Base-by-base conservation (phyloP, 2,888 invertebrate species). In the Omphaloscelis lunosa region DNA sequence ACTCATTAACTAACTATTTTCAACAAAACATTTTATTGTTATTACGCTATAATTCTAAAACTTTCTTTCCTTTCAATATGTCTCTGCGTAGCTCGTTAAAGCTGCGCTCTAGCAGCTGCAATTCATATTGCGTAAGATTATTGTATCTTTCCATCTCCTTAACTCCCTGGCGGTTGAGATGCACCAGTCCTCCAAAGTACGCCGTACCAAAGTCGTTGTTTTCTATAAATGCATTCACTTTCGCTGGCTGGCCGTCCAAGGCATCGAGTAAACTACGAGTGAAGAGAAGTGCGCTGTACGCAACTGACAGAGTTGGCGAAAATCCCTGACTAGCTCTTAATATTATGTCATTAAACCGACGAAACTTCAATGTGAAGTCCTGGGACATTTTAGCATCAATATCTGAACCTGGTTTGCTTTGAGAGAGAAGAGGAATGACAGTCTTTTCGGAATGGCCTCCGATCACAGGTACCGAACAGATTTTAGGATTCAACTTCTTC, bases 371-470 rank as follows among this genome's bases (percentile, higher is more conserved):
- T 1, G 94, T 94, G n/a, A 97, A 92, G 59, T 93, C 91, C 70
- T 93, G 91, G 58, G 92, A 84, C 41, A 85, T 92, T 94, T 97
- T 90, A 94, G 97, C 90, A 94, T 93, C 84, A 84, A 93, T 96
- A 23, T 95, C 90, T 59, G 96, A 94, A 12, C 92, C 86, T 0
- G 98, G 98, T 77, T 95, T 97, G 8, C 97, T 97, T 90, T 98
- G 98, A 1, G 98, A 98, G 77, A 98, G 96, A 29, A 99, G 94
- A 0, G 99, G 99, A 39, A 99, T 97, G 83, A 98, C 97, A 2
- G 98, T 98, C 81, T 97, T 97, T 23, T 97, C 97, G 34, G 98
- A 97, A 92, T 98, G 98, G 0, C 99, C 99, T 53, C 99, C 98
- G 71, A 98, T 96, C 0, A 99, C 98, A 0, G 99, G 99, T 15